A percentile compares a stretch with the other conserved stretches of the same genome.
These are phyloP conservation scores for Lasioglossum lativentre DNA, from an alignment of 2,888 invertebrate species.

Conservation along the genomic window DNA sequence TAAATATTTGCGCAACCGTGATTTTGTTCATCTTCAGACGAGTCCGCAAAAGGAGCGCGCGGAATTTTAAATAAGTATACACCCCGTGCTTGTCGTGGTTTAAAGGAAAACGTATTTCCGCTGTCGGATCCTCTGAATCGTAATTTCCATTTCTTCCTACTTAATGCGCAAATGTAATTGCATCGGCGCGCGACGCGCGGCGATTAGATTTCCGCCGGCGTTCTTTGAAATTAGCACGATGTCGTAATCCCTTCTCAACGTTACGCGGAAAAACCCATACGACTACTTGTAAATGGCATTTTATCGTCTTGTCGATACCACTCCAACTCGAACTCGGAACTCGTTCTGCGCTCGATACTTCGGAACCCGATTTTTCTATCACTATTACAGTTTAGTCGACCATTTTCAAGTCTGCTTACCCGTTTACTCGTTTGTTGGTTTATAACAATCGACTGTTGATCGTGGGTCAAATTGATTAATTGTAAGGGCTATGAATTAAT, in stretches of 20 bases:
- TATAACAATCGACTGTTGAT: background rate
- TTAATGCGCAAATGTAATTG: slow-evolving; percentile 2
- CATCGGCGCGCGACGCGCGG: background rate
- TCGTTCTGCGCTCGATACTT: background rate
- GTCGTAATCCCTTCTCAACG: background rate
- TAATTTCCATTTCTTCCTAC: slow-evolving; percentile 41
- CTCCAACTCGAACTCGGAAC: no score
- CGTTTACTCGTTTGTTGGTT: background rate
- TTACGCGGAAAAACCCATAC: background rate
- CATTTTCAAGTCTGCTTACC: background rate
- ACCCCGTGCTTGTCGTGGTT: slow-evolving; percentile 50
- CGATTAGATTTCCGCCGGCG: background rate
- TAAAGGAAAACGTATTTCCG: slow-evolving; percentile 56
- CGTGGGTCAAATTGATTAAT: no score
- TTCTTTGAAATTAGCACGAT: background rate
- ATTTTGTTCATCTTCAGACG: slow-evolving; percentile 49
- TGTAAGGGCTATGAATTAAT: no score
- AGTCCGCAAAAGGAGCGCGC: slow-evolving; percentile 38
- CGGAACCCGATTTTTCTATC: background rate
- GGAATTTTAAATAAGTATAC: slow-evolving; percentile 67
- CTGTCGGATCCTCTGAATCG: slow-evolving; percentile 30
- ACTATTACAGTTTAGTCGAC: background rate
- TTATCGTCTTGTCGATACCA: background rate
- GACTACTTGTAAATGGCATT: background rate
- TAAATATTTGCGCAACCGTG: slow-evolving; percentile 49